Conservation (phyloP, 1,140 invertebrate genomes). For the Cydia pomonella region DNA sequence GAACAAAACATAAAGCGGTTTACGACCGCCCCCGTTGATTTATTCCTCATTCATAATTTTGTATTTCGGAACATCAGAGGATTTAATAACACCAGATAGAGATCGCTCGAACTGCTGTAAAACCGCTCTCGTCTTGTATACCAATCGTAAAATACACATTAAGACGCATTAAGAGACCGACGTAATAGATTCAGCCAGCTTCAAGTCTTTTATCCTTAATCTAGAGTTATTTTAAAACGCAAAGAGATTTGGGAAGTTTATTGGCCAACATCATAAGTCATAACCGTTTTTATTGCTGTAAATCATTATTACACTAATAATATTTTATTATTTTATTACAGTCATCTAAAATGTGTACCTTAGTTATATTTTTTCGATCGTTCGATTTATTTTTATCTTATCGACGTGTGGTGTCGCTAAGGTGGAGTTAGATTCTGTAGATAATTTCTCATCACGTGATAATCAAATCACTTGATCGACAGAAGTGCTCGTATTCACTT, state of each 20-base stretch:
- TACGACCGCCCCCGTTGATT: constrained; percentile 75
- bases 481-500: constrained; percentile 25
- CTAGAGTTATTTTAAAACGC: constrained; percentile 76
- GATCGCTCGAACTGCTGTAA: constrained; percentile 72
- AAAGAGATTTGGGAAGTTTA: constrained; percentile 68
- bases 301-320: constrained; percentile 71
- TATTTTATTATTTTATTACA: constrained; percentile 69
- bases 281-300: constrained; percentile 72
- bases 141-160: constrained; percentile 79
- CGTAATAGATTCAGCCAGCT: constrained; percentile 54
- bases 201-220: constrained; percentile 72
- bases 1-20: constrained; percentile 77
- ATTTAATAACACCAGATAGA: constrained; percentile 75
- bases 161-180: constrained; percentile 73
- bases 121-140: constrained; percentile 74
- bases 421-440: constrained; percentile 49
- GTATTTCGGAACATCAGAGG: constrained; percentile 73
- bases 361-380: constrained; percentile 51
- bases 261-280: constrained; percentile 72
- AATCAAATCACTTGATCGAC: constrained; percentile 39
- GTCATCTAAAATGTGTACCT: constrained; percentile 56
- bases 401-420: constrained; percentile 42
- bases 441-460: constrained; percentile 40
- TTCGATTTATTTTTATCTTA: constrained; percentile 54
- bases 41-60: constrained; percentile 78